These are phyloP conservation scores for Bellardia bayeri DNA, from an alignment of 2,888 invertebrate genomes.

Conservation along the genomic window DNA sequence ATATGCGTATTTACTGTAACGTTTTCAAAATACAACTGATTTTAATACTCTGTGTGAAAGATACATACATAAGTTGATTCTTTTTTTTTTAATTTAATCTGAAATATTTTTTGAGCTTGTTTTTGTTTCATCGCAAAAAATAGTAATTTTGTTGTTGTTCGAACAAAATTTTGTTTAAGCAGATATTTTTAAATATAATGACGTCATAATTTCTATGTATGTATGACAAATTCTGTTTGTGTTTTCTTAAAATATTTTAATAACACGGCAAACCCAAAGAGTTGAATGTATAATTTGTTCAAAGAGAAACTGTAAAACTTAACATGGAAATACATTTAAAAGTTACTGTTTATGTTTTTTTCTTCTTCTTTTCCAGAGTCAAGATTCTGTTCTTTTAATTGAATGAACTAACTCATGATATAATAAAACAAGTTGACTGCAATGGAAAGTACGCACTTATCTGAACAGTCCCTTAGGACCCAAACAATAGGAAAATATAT, in stretches of 20 bases:
- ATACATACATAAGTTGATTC: slow-evolving; percentile 22
- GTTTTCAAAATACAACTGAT: slow-evolving; percentile 65
- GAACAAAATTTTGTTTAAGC: slow-evolving; percentile 12
- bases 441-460: too few relatives aligned
- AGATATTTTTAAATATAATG: slow-evolving; percentile 60
- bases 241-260: slow-evolving; percentile 16
- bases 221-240: slow-evolving; percentile 74
- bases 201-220: slow-evolving; percentile 79
- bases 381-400: neutral
- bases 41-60: slow-evolving; percentile 16
- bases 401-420: too few relatives aligned
- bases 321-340: neutral
- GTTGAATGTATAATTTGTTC: neutral
- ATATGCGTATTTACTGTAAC: slow-evolving; percentile 50
- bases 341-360: neutral
- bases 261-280: slow-evolving; percentile 1
- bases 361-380: neutral
- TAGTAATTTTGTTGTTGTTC: slow-evolving; percentile 71
- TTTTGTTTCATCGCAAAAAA: slow-evolving; percentile 69
- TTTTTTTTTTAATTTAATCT: slow-evolving; percentile 18
- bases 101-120: slow-evolving; percentile 34
- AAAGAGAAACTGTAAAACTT: neutral
- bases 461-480: too few relatives aligned
- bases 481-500: too few relatives aligned
- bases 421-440: too few relatives aligned